Percentiles rank a stretch among this genome's conserved stretches.
Evolutionary conservation across 2,888 invertebrate species (phyloP).

Genomic region (Eremobia ochroleuca): DNA sequence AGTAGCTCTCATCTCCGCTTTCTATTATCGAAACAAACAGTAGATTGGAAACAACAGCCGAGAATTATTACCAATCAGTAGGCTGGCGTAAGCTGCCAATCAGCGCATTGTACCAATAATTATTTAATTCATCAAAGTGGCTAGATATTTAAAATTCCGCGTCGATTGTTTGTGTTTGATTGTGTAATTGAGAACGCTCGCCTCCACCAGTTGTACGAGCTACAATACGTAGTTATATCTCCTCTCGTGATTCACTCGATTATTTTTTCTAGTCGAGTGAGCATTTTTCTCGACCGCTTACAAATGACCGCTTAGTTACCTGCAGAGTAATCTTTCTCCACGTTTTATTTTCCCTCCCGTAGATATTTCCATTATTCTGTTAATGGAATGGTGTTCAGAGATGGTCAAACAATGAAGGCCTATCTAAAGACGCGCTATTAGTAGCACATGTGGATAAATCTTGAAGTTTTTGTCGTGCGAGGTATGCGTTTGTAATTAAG

Average conservation of each 20-base stretch:
- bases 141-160: slow-evolving; percentile 46
- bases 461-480: slow-evolving; percentile 43
- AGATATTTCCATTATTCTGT: slow-evolving; percentile 87
- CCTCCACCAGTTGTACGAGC: slow-evolving; percentile 25
- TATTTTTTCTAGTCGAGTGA: slow-evolving; percentile 87
- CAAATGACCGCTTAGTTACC: slow-evolving; percentile 88
- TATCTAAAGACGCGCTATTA: slow-evolving; percentile 75
- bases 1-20: slow-evolving; percentile 29
- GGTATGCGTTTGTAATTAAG: slow-evolving; percentile 55
- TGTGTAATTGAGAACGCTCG: slow-evolving; percentile 50
- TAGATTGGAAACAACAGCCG: slow-evolving; percentile 45
- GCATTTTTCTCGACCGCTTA: slow-evolving; percentile 88
- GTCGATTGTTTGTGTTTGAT: slow-evolving; percentile 43
- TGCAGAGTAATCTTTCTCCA: slow-evolving; percentile 84
- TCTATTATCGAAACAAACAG: slow-evolving; percentile 55
- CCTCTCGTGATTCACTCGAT: slow-evolving; percentile 74
- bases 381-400: slow-evolving; percentile 86
- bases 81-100: slow-evolving; percentile 51
- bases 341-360: slow-evolving; percentile 85
- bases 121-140: slow-evolving; percentile 64
- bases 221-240: slow-evolving; percentile 63
- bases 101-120: slow-evolving; percentile 55
- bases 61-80: slow-evolving; percentile 60
- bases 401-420: slow-evolving; percentile 83
- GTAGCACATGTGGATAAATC: slow-evolving; percentile 66